Conservation (phyloP, 2,888 invertebrate genomes). For the Hermaeophaga mercurialis region DNA sequence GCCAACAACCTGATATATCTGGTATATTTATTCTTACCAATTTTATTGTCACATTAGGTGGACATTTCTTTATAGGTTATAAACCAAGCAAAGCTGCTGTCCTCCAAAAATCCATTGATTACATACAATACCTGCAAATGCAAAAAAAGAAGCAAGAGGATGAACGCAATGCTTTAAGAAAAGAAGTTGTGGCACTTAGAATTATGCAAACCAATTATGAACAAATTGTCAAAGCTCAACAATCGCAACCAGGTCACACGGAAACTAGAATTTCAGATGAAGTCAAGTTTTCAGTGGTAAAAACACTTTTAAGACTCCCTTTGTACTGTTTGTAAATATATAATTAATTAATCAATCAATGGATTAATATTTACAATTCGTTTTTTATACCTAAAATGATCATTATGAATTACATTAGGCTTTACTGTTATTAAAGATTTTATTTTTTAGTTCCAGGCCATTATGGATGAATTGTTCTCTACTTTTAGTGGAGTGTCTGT, state of each 20-base stretch:
- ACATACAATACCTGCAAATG: conserved; percentile 88
- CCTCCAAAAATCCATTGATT: conserved; percentile 92
- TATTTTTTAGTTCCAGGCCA: conserved; percentile 80
- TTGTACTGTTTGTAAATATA: no score
- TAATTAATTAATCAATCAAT: no score
- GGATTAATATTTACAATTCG: no score
- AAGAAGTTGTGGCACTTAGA: conserved; percentile 90
- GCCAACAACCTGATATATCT: conserved; percentile 89
- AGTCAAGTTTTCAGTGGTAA: conserved; percentile 93
- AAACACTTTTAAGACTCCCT: conserved; percentile 57
- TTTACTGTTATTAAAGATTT: no score
- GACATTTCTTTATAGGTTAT: conserved; percentile 63
- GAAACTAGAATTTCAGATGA: conserved; percentile 92
- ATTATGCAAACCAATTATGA: conserved; percentile 96
- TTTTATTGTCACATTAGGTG: neutral
- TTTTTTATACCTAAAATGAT: no score
- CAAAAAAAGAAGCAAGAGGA: conserved; percentile 94
- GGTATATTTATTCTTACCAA: conserved; percentile 52
- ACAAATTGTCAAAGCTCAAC: conserved; percentile 94
- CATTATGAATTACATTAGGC: no score
- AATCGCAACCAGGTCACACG: conserved; percentile 85
- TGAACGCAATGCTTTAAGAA: conserved; percentile 85
- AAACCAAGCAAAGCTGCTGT: conserved; percentile 96
- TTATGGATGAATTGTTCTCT: conserved; percentile 91
- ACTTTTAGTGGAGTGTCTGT: conserved; percentile 90